Base-by-base conservation (phyloP, 2,888 invertebrate genomes). In the Coleophora deauratella region DNA sequence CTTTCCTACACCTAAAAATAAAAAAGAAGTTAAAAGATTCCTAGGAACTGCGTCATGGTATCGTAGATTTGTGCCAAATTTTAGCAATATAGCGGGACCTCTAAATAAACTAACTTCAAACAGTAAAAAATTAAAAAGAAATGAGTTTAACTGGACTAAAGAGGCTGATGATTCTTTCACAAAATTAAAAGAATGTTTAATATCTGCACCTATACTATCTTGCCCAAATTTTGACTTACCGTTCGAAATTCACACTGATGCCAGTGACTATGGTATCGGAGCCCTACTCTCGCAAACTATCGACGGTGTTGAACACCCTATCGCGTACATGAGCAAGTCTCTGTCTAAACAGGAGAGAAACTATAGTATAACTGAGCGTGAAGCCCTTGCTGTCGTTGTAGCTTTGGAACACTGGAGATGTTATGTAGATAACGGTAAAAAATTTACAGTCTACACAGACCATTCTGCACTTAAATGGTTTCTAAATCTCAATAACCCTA, bases 21-120 rank as follows among this genome's bases (percentile, higher is more conserved):
- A 55, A 54, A 13, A 53, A 55, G 1, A 15, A n/a, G n/a, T 57
- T 1, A 52, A 46, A 35, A 37, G 51, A 0, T 58, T 58, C n/a
- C 34, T 55, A 0, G 55, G 55, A 1, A 52, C 52, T 0, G 50
- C 52, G 0, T 39, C 51, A 2, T 57, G 54, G 55, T 59, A 54
- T 28, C 44, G 54, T 8, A 37, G 56, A 3, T 56, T 56, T 36
- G 42, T 56, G 10, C 47, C 47, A 1, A 41, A 49, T 9, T 59
- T 57, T 40, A 55, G 55, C 28, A 47, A 50, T 0, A 34, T 55
- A 0, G 54, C 54, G 1, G 51, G 41, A 3, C 57, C 59, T 0
- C 35, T 59, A 3, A 58, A 57, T 14, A 41, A 30, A 7, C 33
- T 60, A 7, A 57, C 55, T 3, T 53, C 53, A 1, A 45, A 12